Conservation (phyloP, 2,113 vertebrate species). For the Speoplatyrhinus poulsoni region DNA sequence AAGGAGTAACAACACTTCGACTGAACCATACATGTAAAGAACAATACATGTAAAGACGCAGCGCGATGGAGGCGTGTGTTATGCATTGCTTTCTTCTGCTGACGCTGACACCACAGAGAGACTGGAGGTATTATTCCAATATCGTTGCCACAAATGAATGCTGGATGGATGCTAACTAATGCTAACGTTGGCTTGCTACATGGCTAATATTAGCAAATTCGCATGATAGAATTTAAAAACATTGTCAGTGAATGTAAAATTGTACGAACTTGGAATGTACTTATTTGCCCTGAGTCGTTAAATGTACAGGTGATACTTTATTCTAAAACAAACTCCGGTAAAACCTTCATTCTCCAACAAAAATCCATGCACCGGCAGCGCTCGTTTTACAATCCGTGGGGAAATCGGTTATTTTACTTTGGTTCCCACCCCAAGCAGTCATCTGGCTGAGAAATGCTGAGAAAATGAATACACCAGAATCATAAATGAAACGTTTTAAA, state of each 20-base stretch:
- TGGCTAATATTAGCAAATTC: neutral
- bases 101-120: neutral
- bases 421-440: slow-evolving; percentile 33
- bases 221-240: neutral
- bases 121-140: too few species aligned
- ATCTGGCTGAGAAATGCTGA: neutral
- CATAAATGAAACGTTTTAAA: too few species aligned
- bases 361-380: slow-evolving; percentile 3
- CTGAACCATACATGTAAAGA: too few species aligned
- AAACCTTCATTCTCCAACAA: slow-evolving; percentile 44
- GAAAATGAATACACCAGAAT: too few species aligned
- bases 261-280: slow-evolving; percentile 15
- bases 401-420: neutral
- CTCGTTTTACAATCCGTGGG: slow-evolving; percentile 7
- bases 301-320: neutral
- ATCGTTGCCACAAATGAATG: too few species aligned
- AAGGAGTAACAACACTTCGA: too few species aligned
- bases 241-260: neutral
- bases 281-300: neutral
- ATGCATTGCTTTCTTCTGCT: neutral
- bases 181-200: neutral
- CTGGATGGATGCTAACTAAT: too few species aligned
- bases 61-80: too few species aligned
- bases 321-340: slow-evolving; percentile 44
- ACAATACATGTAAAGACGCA: too few species aligned